These are phyloP conservation scores for Tympanuchus pallidicinctus DNA, from an alignment of 2,113 vertebrate species.

Conservation along the genomic window DNA sequence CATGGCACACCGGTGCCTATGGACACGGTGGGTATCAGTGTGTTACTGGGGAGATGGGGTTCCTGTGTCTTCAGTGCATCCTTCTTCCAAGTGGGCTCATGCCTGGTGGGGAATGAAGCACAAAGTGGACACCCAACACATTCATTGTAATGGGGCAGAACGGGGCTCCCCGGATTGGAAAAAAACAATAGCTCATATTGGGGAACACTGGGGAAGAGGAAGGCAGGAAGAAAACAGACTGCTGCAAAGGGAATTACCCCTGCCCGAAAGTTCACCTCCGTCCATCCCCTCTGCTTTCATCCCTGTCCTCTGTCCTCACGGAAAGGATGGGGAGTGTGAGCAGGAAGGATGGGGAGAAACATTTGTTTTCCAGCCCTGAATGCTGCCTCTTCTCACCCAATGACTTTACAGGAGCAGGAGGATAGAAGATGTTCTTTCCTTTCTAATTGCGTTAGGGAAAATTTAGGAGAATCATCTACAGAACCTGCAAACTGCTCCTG, in stretches of 20 bases:
- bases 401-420: rapidly evolving
- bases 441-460: neutral
- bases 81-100: neutral
- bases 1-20: neutral
- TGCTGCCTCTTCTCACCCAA: rapidly evolving
- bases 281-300: neutral
- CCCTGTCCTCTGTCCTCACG: neutral
- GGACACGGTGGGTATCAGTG: neutral
- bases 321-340: neutral
- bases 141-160: neutral
- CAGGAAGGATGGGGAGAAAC: neutral
- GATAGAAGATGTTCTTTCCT: rapidly evolving
- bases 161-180: neutral
- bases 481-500: neutral
- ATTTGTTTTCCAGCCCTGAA: neutral
- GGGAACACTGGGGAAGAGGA: neutral
- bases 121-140: neutral
- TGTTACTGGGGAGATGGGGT: neutral
- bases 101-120: neutral
- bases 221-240: neutral
- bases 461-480: neutral
- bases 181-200: rapidly evolving
- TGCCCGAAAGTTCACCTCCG: neutral
- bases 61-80: rapidly evolving
- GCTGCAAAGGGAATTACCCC: neutral